Percentiles rank a stretch among this genome's conserved stretches.
Evolutionary conservation across 1,140 invertebrate genomes (phyloP).

Genomic region (Sipha flava): DNA sequence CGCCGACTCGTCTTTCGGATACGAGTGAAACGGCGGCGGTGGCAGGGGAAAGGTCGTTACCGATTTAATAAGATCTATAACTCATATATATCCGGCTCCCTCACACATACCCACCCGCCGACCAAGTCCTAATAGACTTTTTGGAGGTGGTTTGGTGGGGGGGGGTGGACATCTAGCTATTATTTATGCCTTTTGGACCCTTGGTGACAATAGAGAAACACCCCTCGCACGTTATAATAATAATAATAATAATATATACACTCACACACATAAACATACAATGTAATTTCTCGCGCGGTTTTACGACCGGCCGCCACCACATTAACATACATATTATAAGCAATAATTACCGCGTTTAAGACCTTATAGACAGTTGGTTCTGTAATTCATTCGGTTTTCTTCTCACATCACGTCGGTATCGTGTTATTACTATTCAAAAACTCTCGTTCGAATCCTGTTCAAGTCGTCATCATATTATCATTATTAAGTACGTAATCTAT

Average conservation of each 20-base stretch:
- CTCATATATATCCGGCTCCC: not conserved
- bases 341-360: slow-evolving; percentile 8
- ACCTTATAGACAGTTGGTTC: not conserved
- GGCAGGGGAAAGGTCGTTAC: slow-evolving; percentile 19
- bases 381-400: too few relatives aligned
- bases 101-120: not conserved
- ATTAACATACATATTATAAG: slow-evolving; percentile 18
- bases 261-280: not conserved
- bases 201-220: slow-evolving; percentile 17
- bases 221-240: not conserved
- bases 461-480: too few relatives aligned
- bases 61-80: slow-evolving; percentile 32
- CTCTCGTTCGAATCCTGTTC: too few relatives aligned
- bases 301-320: not conserved
- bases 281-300: slow-evolving; percentile 14
- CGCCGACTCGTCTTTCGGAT: not conserved
- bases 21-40: too few relatives aligned
- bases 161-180: not conserved
- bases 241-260: not conserved
- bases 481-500: too few relatives aligned
- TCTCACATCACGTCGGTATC: too few relatives aligned
- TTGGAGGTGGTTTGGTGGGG: not conserved
- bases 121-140: slow-evolving; percentile 23
- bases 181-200: slow-evolving; percentile 27
- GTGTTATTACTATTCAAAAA: too few relatives aligned